phyloP scores from a whole-genome alignment of 2,113 vertebrate genomes.

The Notothenia coriiceps region DNA sequence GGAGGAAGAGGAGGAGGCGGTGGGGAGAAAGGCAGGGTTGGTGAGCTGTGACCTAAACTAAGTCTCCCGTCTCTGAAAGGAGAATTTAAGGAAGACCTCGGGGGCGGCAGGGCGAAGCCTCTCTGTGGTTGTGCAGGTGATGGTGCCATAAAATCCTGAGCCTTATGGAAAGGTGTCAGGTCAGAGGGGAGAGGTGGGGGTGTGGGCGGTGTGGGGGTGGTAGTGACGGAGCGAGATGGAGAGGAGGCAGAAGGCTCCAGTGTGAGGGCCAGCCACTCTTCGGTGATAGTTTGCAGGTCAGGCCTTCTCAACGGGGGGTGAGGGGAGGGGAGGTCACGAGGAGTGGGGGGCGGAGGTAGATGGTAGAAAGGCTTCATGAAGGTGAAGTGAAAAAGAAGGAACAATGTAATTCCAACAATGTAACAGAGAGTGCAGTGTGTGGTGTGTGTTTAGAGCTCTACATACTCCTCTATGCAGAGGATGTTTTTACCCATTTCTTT shows the following conservation, averaged over 20 bases:
- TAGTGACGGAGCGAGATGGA: conserved; percentile 68
- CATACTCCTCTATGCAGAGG: neutral
- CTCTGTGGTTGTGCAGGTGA: conserved; percentile 58
- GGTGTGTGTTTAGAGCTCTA: neutral
- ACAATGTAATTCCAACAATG: conserved; percentile 61
- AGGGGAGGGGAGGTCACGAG: conserved; percentile 74
- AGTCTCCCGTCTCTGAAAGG: conserved; percentile 67
- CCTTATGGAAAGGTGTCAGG: conserved; percentile 78
- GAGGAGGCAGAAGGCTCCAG: conserved; percentile 73
- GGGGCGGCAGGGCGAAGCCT: conserved; percentile 47
- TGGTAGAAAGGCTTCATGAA: conserved; percentile 76
- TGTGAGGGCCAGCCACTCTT: conserved; percentile 85
- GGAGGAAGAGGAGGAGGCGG: conserved; percentile 45
- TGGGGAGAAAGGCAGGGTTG: conserved; percentile 50
- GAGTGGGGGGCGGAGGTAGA: conserved; percentile 74
- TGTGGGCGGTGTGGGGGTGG: conserved; percentile 69
- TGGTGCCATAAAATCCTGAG: conserved; percentile 66
- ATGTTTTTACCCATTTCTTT: neutral
- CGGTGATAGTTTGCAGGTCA: conserved; percentile 78
- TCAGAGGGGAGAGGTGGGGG: conserved; percentile 81
- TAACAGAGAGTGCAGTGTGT: conserved; percentile 22
- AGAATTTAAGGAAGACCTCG: conserved; percentile 49
- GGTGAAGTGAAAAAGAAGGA: conserved; percentile 62
- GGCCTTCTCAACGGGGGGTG: conserved; percentile 66
- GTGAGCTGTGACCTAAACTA: conserved; percentile 37